Evolutionary conservation across 2,797 vertebrate genomes (phyloP).

Genomic region (Pangasius krempfi): DNA sequence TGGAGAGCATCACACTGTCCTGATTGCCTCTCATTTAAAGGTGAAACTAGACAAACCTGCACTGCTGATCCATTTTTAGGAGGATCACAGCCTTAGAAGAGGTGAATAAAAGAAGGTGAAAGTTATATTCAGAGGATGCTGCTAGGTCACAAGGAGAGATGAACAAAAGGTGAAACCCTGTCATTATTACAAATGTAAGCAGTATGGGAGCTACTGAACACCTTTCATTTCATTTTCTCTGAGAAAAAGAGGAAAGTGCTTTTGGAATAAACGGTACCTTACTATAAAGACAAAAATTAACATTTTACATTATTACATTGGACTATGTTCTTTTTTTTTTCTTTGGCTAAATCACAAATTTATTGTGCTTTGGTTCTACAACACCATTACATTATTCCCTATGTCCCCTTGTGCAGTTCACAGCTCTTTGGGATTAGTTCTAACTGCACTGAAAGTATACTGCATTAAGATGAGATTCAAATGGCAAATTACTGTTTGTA

Average conservation of each 20-base stretch:
- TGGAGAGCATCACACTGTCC: conserved; percentile 46
- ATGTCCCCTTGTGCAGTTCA: background rate
- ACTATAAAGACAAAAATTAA: background rate
- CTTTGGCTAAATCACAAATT: background rate
- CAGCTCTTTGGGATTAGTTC: conserved; percentile 10
- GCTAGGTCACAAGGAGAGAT: background rate
- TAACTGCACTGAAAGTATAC: background rate
- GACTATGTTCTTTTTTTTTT: background rate
- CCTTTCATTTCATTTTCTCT: background rate
- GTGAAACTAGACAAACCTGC: conserved; percentile 48
- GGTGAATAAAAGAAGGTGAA: conserved; percentile 46
- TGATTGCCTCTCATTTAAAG: conserved; percentile 45
- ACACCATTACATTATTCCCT: background rate
- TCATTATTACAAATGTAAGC: conserved; percentile 1
- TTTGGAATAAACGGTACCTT: conserved; percentile 2
- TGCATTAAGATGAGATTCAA: conserved; percentile 1
- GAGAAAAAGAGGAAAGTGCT: background rate
- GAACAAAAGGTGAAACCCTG: conserved; percentile 16
- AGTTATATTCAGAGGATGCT: conserved; percentile 22
- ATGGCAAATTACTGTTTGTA: conserved; percentile 21
- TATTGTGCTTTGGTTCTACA: background rate
- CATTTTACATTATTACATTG: background rate
- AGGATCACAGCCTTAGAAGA: conserved; percentile 44
- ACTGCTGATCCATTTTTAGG: conserved; percentile 42
- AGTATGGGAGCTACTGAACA: background rate